Evolutionary conservation across 2,113 vertebrate species (phyloP).

Genomic region (Artemisiospiza belli): DNA sequence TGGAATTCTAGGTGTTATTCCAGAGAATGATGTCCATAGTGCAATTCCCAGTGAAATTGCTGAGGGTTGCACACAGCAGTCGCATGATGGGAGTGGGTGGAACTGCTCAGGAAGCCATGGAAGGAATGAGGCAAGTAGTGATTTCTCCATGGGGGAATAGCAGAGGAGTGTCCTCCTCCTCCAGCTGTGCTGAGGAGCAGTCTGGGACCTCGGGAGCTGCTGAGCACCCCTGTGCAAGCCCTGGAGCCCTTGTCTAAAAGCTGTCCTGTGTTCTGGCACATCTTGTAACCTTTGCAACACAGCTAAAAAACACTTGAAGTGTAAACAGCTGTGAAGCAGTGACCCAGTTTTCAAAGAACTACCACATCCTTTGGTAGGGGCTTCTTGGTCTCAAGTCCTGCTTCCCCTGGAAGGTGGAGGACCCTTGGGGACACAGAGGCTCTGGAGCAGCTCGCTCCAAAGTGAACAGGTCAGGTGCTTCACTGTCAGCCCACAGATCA

Average conservation of each 20-base stretch:
- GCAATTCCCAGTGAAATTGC: neutral
- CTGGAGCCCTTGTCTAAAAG: neutral
- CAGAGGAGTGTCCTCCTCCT: neutral
- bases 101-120: neutral
- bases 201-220: neutral
- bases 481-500: neutral
- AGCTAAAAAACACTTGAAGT: neutral
- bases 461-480: neutral
- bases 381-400: neutral
- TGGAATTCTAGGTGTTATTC: neutral
- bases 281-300: neutral
- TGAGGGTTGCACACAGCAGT: neutral
- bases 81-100: neutral
- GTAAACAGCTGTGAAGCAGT: neutral
- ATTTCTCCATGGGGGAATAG: neutral
- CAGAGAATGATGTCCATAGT: neutral
- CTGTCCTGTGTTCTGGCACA: neutral
- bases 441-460: neutral
- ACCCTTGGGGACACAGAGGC: accelerated
- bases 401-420: neutral
- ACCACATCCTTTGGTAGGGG: neutral
- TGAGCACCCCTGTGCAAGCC: neutral
- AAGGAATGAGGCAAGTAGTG: neutral
- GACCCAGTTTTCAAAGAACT: neutral
- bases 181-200: neutral